Evolutionary conservation across 2,888 invertebrate genomes (phyloP), one percentile per base, ranked within the genome.

Genomic region (Biston stratarius): DNA sequence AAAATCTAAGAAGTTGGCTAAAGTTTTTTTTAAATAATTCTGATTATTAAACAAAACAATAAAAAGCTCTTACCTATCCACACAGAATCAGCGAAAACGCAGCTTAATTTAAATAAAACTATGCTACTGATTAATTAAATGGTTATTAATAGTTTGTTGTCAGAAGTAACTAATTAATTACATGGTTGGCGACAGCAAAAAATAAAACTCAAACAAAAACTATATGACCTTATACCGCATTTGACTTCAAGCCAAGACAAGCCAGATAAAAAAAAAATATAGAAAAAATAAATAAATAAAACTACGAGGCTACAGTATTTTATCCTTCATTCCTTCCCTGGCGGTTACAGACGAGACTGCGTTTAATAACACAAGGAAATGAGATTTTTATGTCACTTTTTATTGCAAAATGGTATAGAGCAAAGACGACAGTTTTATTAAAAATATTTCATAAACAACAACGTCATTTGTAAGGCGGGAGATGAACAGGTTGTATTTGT

Each of bases 301-400:
- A 65, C 51, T 56, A 36, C 12, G 24, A 24, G 3, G 3, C 24
- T 2, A 24, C 38, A 67, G 63, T 44, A 49, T 60, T 67, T 63
- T 63, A 59, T 61, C 34, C 47, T 12, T 40, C 40, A 15, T 48
- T 38, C 45, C 11, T 24, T 52, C 14, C 45, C 51, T 55, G 64
- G 51, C 64, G 52, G 57, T 58, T 55, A 61, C 62, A 55, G 47
- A 61, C 58, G 63, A 67, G 34, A 48, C 51, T 69, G 36, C 60
- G 47, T 63, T 67, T 67, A 68, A 63, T 62, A 71, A 59, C 59
- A 65, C 52, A 63, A 61, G 44, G 67, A 66, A 74, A 74, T 57
- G 70, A 74, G 70, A 70, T 69, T 68, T 74, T 74, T 74, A 72
- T 67, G 63, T 64, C 70, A 71, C 51, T 55, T 69, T 73, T 69